phyloP scores from a whole-genome alignment of 2,888 invertebrate genomes.

The Coelinius sp. region DNA sequence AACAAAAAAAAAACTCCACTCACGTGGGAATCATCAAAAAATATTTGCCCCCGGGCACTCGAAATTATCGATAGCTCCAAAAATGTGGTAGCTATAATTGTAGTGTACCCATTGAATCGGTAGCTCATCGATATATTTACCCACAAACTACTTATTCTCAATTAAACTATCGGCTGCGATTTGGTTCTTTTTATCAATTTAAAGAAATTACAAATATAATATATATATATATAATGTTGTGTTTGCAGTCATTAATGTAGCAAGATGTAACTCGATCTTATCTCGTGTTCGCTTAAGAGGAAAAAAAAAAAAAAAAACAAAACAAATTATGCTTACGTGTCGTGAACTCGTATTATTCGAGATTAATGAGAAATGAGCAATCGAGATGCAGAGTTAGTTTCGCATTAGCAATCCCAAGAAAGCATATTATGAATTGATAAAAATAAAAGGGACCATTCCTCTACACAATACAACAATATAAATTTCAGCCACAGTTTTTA shows the following conservation, averaged over 20 bases:
- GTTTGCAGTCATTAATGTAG: not conserved
- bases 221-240: too few relatives aligned
- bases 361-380: conserved; percentile 25
- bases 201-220: too few relatives aligned
- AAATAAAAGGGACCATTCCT: not conserved
- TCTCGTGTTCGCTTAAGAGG: not conserved
- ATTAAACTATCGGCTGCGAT: not conserved
- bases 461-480: not conserved
- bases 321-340: conserved; percentile 24
- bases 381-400: not conserved
- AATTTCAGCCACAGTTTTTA: not conserved
- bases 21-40: conserved; percentile 46
- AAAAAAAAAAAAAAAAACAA: not conserved
- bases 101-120: not conserved
- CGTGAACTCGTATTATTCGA: conserved; percentile 9
- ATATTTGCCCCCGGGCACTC: conserved; percentile 23
- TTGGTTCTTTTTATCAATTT: not conserved
- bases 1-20: not conserved
- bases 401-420: conserved; percentile 9
- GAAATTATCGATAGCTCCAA: conserved; percentile 11
- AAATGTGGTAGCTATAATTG: conserved; percentile 5
- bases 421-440: not conserved
- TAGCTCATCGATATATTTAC: not conserved
- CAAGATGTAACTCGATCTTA: conserved; percentile 7
- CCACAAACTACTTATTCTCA: not conserved